A percentile compares a stretch with the other conserved stretches of the same genome.
Conservation (phyloP, 2,113 vertebrate genomes). For the Ophiodon elongatus region DNA sequence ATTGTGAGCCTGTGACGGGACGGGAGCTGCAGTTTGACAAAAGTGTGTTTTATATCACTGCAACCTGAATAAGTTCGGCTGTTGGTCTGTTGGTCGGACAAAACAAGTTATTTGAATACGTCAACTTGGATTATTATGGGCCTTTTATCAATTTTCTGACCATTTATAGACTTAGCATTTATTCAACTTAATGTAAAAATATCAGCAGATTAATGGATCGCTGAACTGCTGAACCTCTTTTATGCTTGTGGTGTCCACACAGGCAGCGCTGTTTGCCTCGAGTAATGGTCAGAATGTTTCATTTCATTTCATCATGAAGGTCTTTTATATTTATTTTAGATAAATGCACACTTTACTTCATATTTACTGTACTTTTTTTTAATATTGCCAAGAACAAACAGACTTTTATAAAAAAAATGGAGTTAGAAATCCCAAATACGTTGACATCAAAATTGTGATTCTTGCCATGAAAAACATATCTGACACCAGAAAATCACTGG, state of each 20-base stretch:
- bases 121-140: neutral
- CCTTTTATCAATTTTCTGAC: neutral
- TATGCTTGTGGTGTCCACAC: no score
- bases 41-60: neutral
- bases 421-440: no score
- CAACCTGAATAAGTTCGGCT: neutral
- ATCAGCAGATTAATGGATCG: neutral
- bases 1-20: neutral
- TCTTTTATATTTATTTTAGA: no score
- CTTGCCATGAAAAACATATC: neutral
- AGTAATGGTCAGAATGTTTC: no score
- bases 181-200: neutral
- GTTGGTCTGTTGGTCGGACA: neutral
- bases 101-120: rapidly evolving
- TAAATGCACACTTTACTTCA: no score
- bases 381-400: no score
- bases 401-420: no score
- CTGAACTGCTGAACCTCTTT: no score
- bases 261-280: no score
- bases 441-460: neutral
- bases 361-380: no score
- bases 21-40: neutral
- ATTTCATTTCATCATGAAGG: no score
- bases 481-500: neutral
- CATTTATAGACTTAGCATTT: neutral